phyloP scores from a whole-genome alignment of 2,888 invertebrate genomes.

The Crematogaster levior region DNA sequence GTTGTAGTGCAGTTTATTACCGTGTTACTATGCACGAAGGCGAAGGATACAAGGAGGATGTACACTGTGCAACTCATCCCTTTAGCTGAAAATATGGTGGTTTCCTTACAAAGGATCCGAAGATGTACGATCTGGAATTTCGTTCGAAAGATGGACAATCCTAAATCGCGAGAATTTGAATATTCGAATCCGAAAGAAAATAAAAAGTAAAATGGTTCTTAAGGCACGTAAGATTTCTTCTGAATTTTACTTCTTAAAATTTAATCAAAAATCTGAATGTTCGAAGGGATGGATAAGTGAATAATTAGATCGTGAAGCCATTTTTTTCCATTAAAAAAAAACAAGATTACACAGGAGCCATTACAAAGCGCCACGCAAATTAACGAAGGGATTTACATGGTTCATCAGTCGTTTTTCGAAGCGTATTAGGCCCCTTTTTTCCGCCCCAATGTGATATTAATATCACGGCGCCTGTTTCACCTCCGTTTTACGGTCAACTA shows the following conservation, averaged over 20 bases:
- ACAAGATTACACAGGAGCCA: too few species aligned
- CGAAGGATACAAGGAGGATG: constrained; percentile 33
- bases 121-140: too few species aligned
- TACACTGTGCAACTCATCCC: constrained; percentile 44
- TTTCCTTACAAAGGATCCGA: too few species aligned
- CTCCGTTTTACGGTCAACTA: background rate
- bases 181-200: background rate
- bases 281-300: background rate
- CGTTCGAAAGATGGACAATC: background rate
- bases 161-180: background rate
- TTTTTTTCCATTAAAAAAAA: background rate
- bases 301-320: background rate
- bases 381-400: background rate
- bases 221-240: background rate
- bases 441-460: constrained; percentile 1
- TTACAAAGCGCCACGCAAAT: background rate
- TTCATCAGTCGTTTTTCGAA: background rate
- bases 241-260: background rate
- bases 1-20: constrained; percentile 68
- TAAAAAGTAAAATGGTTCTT: background rate
- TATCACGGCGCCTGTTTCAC: background rate
- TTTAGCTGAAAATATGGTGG: background rate
- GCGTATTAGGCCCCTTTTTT: constrained; percentile 1
- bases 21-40: constrained; percentile 59
- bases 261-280: background rate